Base-by-base conservation (phyloP, 2,797 vertebrate genomes). In the Artibeus lituratus region DNA sequence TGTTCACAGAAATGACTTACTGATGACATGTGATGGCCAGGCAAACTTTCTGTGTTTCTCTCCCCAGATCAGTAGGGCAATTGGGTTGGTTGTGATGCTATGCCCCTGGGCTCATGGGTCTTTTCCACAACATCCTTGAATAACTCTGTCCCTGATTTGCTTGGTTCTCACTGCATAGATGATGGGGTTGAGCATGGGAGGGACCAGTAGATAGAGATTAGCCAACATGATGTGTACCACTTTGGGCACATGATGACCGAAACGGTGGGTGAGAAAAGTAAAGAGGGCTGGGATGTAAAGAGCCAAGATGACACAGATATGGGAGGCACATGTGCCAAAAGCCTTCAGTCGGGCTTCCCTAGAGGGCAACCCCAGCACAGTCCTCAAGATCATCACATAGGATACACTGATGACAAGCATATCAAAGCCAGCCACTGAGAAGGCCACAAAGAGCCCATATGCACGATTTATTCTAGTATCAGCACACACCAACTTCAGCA, bases 401-500 rank as follows among this genome's bases (percentile, higher is more conserved):
- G 92, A 97, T 5, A 87, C 47, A 69, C 90, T 12, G 2, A 98
- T 92, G n/a, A 97, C 93, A 32, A 97, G 49, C 0, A 98, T 65
- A 21, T 98, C 98, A 11, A 97, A 96, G 1, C 93, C 97, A 24
- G 91, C 67, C 3, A 98, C 32, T 1, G 98, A 85, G n/a, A 98
- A 98, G 0, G 98, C 96, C 21, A 57, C 96, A 6, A 93, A 35
- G 0, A 99, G 97, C 0, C 98, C 98, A 7, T 97, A 98, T 0
- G 96, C 92, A 73, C 98, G 92, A 49, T 98, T 99, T 10, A 98
- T 37, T n/a, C n/a, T 59, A 6, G 83, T 94, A 16, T 92, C 98
- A 7, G 98, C 97, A n/a, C 98, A 98, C 15, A 98, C 98, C 18
- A 99, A 96, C 80, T 98, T 98, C 69, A 98, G 98, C 72, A 99